These are phyloP conservation scores for Clusia tigrina DNA, from an alignment of 2,888 invertebrate genomes.

Conservation along the genomic window DNA sequence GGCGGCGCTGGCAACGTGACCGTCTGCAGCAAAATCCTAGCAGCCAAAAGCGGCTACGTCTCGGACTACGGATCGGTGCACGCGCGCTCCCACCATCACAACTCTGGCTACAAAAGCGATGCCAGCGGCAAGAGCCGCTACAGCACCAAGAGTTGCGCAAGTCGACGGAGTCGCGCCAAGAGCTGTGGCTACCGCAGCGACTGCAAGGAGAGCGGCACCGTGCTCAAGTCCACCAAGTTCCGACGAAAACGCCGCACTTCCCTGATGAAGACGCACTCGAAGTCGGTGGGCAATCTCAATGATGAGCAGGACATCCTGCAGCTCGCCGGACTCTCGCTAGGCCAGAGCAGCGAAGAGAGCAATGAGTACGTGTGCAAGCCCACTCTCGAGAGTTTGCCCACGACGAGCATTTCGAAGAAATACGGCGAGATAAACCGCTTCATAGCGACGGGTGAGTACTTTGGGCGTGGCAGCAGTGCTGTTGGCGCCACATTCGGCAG, in stretches of 20 bases:
- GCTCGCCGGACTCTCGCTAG: conserved; percentile 69
- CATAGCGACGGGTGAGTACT: conserved; percentile 65
- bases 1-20: conserved; percentile 62
- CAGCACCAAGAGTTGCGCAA: conserved; percentile 68
- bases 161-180: conserved; percentile 66
- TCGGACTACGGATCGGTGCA: conserved; percentile 68
- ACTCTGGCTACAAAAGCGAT: conserved; percentile 71
- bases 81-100: conserved; percentile 44
- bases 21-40: conserved; percentile 63
- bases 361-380: conserved; percentile 61
- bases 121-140: conserved; percentile 71
- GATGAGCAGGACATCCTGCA: conserved; percentile 70
- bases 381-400: conserved; percentile 53
- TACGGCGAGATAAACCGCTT: conserved; percentile 64
- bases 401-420: conserved; percentile 61
- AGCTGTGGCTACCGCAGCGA: conserved; percentile 61
- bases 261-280: conserved; percentile 50
- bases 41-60: conserved; percentile 67
- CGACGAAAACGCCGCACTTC: conserved; percentile 56
- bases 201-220: conserved; percentile 59
- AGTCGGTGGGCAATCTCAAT: conserved; percentile 63
- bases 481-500: background rate
- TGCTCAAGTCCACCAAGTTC: conserved; percentile 58
- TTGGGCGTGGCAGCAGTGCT: conserved; percentile 43
- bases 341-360: conserved; percentile 67